Percentiles rank a stretch among this genome's conserved stretches.
phyloP scores from a whole-genome alignment of 2,888 invertebrate species.

The Alitta virens region DNA sequence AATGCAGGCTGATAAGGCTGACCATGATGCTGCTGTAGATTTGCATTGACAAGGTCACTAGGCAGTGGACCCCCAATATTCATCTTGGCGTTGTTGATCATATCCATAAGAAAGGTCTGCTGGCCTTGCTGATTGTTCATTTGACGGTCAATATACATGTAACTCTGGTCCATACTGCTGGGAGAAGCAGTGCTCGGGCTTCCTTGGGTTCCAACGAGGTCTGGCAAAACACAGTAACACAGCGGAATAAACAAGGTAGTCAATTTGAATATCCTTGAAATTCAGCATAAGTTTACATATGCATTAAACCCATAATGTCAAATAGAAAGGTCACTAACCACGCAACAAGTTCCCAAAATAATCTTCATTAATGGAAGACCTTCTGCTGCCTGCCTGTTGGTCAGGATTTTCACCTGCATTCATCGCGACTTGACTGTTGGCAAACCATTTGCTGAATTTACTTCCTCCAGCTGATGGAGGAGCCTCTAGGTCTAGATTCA shows the following conservation, averaged over 20 bases:
- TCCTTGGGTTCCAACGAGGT: conserved; percentile 7
- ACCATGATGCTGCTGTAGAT: no score
- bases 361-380: conserved; percentile 66
- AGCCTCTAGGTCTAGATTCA: conserved; percentile 65
- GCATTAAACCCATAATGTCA: no score
- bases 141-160: neutral
- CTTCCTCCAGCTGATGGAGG: conserved; percentile 48
- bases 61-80: neutral
- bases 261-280: no score
- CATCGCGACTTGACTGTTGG: conserved; percentile 16
- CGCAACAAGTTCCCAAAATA: conserved; percentile 39
- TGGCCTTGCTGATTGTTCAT: neutral
- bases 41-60: no score
- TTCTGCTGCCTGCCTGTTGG: conserved; percentile 52
- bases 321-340: conserved; percentile 29
- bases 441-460: conserved; percentile 67
- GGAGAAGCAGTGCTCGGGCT: conserved; percentile 8
- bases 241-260: no score
- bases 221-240: conserved; percentile 2
- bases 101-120: conserved; percentile 11
- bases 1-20: no score
- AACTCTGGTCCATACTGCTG: neutral
- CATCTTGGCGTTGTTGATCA: conserved; percentile 15
- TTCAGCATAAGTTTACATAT: no score
- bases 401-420: conserved; percentile 28